Evolutionary conservation across 2,888 invertebrate species (phyloP).

Genomic region (Spilarctia lutea): DNA sequence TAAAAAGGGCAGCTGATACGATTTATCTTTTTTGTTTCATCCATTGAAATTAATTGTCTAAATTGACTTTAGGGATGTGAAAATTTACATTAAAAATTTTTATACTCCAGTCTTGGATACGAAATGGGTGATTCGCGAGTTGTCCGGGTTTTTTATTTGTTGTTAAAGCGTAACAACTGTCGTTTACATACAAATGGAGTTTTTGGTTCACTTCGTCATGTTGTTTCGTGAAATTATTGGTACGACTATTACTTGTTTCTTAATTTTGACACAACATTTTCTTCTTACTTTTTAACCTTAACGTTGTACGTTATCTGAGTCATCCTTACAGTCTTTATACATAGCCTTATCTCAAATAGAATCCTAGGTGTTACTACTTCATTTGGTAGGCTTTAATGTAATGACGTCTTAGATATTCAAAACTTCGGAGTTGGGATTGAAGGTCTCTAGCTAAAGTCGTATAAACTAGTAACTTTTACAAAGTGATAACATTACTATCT

Average conservation of each 20-base stretch:
- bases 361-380: too few relatives aligned
- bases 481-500: too few relatives aligned
- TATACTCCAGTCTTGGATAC: conserved; percentile 47
- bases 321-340: neutral
- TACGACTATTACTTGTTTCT: neutral
- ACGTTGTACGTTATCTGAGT: too few relatives aligned
- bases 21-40: conserved; percentile 39
- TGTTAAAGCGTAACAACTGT: conserved; percentile 66
- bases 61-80: conserved; percentile 51
- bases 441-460: too few relatives aligned
- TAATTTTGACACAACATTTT: neutral
- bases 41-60: conserved; percentile 45
- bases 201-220: conserved; percentile 54
- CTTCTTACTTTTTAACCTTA: neutral
- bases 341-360: too few relatives aligned
- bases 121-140: conserved; percentile 58
- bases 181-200: conserved; percentile 63
- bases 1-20: conserved; percentile 26
- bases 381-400: too few relatives aligned
- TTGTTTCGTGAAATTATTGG: conserved; percentile 22
- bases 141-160: conserved; percentile 51
- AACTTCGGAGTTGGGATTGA: too few relatives aligned
- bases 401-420: too few relatives aligned
- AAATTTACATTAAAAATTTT: conserved; percentile 58
- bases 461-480: too few relatives aligned